phyloP scores from a whole-genome alignment of 2,797 vertebrate species.

The Sphenopsis melanotis region DNA sequence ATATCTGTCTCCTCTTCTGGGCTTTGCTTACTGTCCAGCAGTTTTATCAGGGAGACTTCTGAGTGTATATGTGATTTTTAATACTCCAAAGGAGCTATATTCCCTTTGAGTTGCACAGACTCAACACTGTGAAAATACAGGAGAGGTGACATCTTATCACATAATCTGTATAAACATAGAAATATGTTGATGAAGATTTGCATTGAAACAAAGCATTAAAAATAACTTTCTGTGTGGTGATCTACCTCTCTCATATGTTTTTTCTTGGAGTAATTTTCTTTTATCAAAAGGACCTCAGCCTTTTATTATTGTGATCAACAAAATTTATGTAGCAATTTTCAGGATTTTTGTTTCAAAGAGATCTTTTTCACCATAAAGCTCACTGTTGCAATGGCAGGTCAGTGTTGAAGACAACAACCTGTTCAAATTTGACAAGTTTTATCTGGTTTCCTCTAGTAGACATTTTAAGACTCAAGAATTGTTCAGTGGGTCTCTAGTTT shows the following conservation, averaged over 20 bases:
- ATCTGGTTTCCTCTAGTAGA: background rate
- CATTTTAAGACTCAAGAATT: background rate
- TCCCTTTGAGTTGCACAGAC: background rate
- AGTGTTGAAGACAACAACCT: background rate
- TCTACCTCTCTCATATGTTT: background rate
- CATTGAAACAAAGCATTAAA: background rate
- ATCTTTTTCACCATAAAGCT: background rate
- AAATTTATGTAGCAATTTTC: background rate
- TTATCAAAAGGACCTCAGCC: background rate
- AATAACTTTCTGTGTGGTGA: background rate
- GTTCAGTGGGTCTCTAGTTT: background rate
- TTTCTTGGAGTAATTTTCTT: background rate
- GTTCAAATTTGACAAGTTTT: background rate
- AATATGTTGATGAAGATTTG: background rate
- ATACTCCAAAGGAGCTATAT: background rate
- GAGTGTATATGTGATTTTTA: background rate
- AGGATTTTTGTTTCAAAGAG: background rate
- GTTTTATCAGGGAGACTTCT: background rate
- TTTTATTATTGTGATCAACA: background rate
- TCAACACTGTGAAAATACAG: background rate
- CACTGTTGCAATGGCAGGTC: background rate
- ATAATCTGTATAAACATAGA: background rate
- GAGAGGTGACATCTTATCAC: background rate
- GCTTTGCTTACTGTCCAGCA: background rate
- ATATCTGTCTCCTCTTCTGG: background rate